Evolutionary conservation across 1,140 invertebrate genomes (phyloP), one percentile per base, ranked within the genome.

Genomic region (Platyura marginata): DNA sequence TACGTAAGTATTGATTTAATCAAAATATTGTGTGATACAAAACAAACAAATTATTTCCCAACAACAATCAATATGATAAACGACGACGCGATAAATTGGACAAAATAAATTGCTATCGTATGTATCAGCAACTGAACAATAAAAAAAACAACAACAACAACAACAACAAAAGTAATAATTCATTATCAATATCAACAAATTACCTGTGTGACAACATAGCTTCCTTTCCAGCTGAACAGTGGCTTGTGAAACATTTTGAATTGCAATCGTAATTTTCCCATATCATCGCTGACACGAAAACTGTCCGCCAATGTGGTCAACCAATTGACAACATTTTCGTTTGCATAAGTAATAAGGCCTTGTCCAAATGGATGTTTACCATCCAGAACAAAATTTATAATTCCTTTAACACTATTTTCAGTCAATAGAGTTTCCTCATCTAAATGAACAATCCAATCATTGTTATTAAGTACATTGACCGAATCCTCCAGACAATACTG

Each of bases 351-450:
- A 43, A 98, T 96, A 10, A 98, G 69, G 2, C 94, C 94, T 69
- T 98, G 94, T 0, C 94, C 94, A 68, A 98, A 96, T 45, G 90
- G 81, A 66, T 95, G 84, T 61, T 87, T 90, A 0, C 91, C 92
- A 65, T 95, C 87, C 35, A 82, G 66, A 18, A 94, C 86, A 73
- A 98, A 98, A 57, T 98, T 98, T 13, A 98, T 64, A 50, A 98
- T 90, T 10, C 94, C 94, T 29, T 77, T 67, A 40, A 88, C 74
- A 18, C 86, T 82, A 60, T 94, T 91, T 54, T 91, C 86, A 3
- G 93, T 97, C 1, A 98, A 65, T 22, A 98, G 59, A 0, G 94
- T 97, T 63, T 98, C 94, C 66, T 98, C 94, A 60, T 98, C 94
- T 15, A 98, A 67, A 67, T 98, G 94, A 2, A 98, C 90, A 52